Evolutionary conservation across 2,113 vertebrate species (phyloP).

Genomic region (Trochalopteron elliotii): DNA sequence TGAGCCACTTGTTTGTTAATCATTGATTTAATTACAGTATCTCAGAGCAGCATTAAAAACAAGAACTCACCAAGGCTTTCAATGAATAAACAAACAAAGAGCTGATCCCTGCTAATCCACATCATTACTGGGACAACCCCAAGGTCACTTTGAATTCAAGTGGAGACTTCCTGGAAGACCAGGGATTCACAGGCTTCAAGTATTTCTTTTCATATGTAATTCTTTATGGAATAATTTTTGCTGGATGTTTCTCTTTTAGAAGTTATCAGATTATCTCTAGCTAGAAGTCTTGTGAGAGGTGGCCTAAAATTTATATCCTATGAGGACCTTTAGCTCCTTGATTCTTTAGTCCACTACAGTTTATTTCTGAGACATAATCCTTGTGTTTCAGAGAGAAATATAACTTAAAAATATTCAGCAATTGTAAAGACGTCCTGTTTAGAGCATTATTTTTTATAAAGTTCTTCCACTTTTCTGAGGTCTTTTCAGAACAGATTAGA

Average conservation of each 20-base stretch:
- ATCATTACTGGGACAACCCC: background rate
- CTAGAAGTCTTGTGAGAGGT: background rate
- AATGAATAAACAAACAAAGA: background rate
- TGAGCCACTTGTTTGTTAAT: background rate
- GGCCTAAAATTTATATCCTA: background rate
- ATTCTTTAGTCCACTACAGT: background rate
- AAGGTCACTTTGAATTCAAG: background rate
- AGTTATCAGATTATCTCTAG: background rate
- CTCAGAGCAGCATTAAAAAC: background rate
- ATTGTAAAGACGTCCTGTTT: background rate
- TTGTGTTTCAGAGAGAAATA: background rate
- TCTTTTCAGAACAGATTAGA: background rate
- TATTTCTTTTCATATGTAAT: background rate
- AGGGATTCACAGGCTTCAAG: background rate
- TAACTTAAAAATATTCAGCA: background rate
- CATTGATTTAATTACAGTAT: background rate
- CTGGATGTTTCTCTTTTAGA: background rate
- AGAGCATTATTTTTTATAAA: background rate
- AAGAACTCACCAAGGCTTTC: background rate
- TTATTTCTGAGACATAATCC: background rate
- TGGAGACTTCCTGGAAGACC: background rate
- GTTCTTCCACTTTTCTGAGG: background rate
- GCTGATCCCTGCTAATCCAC: background rate
- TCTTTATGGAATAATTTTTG: background rate
- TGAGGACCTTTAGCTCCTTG: background rate